Conservation (phyloP, 2,113 vertebrate genomes). For the Coracopsis vasa region DNA sequence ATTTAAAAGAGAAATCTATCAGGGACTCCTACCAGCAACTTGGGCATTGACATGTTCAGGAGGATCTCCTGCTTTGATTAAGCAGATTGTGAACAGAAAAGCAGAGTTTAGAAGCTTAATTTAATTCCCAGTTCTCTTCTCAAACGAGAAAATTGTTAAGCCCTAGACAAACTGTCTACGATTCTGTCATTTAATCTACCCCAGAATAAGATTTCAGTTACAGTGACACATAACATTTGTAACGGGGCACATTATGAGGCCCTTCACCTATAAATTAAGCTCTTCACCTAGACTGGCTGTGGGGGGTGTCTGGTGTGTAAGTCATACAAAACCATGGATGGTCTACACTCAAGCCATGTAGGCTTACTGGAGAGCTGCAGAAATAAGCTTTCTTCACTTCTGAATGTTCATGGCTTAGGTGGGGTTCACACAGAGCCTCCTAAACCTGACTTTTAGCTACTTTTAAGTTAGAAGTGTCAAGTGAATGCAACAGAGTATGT, state of each 20-base stretch:
- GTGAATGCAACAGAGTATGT: neutral
- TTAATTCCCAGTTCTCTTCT: neutral
- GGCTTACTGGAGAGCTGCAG: neutral
- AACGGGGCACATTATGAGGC: neutral
- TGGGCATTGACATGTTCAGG: conserved; percentile 15
- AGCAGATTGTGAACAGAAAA: conserved; percentile 26
- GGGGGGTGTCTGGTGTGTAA: neutral
- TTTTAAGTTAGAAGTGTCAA: neutral
- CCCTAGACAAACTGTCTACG: neutral
- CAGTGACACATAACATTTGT: neutral
- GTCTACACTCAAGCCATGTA: neutral
- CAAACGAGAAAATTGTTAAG: conserved; percentile 29
- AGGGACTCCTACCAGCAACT: conserved; percentile 31
- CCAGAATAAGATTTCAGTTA: neutral
- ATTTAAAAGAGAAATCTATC: conserved; percentile 53
- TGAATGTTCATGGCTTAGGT: neutral
- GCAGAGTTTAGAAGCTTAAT: conserved; percentile 4
- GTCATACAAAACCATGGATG: neutral
- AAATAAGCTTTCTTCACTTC: neutral
- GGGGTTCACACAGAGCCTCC: neutral
- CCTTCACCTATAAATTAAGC: neutral
- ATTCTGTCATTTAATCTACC: neutral
- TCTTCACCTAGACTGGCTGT: neutral
- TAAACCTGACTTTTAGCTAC: neutral
- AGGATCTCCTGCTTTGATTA: conserved; percentile 50